Conservation (phyloP, 2,113 vertebrate genomes). For the Anoplopoma fimbria region DNA sequence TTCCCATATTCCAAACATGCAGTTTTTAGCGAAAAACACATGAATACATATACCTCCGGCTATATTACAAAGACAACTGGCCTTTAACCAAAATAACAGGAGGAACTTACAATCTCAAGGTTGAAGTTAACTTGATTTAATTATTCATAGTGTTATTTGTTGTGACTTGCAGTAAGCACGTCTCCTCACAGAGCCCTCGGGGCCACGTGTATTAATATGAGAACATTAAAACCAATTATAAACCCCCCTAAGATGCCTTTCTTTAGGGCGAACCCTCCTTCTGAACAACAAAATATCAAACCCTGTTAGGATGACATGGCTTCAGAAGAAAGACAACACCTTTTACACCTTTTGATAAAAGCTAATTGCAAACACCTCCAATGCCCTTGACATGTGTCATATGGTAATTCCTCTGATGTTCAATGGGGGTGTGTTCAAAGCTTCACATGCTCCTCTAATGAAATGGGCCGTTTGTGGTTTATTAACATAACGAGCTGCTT, state of each 20-base stretch:
- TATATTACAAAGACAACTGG: neutral
- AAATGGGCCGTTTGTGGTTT: neutral
- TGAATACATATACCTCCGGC: neutral
- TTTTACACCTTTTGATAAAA: neutral
- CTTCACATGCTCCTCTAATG: constrained; percentile 17
- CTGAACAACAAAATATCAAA: neutral
- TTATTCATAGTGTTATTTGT: neutral
- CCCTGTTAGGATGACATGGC: neutral
- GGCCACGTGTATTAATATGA: neutral
- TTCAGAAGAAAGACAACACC: neutral
- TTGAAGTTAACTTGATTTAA: neutral
- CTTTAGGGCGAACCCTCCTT: neutral
- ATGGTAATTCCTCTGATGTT: neutral
- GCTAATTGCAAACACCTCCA: neutral
- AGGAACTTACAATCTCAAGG: neutral
- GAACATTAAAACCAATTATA: neutral
- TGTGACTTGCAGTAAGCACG: neutral
- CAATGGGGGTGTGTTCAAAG: neutral
- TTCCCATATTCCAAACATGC: neutral
- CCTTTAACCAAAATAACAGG: neutral
- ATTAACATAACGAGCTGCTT: neutral
- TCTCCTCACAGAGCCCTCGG: neutral
- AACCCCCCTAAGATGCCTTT: neutral
- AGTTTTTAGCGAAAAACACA: neutral
- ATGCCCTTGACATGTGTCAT: neutral